Evolutionary conservation across 2,888 invertebrate species (phyloP).

Genomic region (Cantharis rufa): DNA sequence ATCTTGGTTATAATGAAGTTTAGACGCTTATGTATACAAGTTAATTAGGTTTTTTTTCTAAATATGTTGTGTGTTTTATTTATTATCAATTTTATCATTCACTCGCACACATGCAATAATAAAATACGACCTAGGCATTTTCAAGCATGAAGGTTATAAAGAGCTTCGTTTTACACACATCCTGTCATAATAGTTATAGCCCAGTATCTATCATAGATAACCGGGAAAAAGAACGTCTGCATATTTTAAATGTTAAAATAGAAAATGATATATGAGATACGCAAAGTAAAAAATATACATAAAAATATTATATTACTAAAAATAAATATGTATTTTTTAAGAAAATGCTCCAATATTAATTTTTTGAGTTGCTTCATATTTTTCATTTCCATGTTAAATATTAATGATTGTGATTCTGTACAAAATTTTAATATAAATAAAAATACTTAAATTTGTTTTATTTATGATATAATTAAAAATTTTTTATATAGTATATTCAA

Average conservation of each 20-base stretch:
- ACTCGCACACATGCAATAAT: neutral
- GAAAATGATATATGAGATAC: neutral
- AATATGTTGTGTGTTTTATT: neutral
- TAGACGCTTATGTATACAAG: constrained; percentile 7
- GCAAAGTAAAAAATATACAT: neutral
- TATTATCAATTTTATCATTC: neutral
- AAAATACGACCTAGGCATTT: neutral
- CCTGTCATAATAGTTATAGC: neutral
- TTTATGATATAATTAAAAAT: neutral
- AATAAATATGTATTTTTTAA: neutral
- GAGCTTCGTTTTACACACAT: neutral
- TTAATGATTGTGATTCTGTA: neutral
- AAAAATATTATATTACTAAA: neutral
- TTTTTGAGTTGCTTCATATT: neutral
- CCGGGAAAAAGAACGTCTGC: neutral
- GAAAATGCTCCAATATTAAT: neutral
- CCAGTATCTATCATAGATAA: neutral
- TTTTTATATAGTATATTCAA: neutral
- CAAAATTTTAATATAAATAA: neutral
- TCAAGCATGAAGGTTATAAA: neutral
- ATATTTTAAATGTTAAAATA: neutral
- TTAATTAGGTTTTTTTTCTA: neutral
- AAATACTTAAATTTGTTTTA: neutral
- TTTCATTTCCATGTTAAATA: neutral
- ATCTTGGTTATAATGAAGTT: constrained; percentile 12